Conservation (phyloP, 2,888 invertebrate genomes). For the Chloromyia formosa region DNA sequence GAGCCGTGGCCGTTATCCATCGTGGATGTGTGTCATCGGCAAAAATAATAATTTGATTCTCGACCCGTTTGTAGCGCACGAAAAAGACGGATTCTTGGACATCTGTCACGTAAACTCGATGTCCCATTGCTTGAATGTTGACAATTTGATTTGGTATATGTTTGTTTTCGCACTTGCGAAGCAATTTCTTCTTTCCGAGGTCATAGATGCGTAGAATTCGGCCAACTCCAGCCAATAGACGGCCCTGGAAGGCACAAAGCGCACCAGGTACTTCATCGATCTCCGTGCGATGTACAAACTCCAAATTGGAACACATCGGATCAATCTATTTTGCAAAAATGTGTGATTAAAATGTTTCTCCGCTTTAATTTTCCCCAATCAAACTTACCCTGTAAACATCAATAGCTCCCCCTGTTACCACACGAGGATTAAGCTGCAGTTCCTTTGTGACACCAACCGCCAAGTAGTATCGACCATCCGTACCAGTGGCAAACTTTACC, state of each 20-base stretch:
- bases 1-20: conserved; percentile 92
- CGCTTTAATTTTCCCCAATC: neutral
- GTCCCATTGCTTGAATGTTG: conserved; percentile 92
- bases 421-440: conserved; percentile 85
- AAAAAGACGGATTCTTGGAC: conserved; percentile 97
- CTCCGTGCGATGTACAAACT: conserved; percentile 92
- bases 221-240: conserved; percentile 91
- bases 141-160: conserved; percentile 96
- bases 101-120: conserved; percentile 93
- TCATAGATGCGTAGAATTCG: conserved; percentile 93
- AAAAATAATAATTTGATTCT: conserved; percentile 97
- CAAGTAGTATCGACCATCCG: conserved; percentile 67
- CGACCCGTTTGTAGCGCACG: conserved; percentile 91
- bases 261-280: conserved; percentile 93
- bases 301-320: conserved; percentile 82
- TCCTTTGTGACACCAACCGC: conserved; percentile 94
- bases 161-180: conserved; percentile 97
- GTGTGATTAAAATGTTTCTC: neutral
- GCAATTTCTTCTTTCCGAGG: conserved; percentile 92
- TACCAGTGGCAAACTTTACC: conserved; percentile 76
- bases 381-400: conserved; percentile 74
- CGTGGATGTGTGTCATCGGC: conserved; percentile 98
- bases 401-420: conserved; percentile 82
- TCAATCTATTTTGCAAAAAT: conserved; percentile 63
- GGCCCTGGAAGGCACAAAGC: conserved; percentile 89